phyloP scores from a whole-genome alignment of 1,140 invertebrate genomes.

The Hormaphis cornu region DNA sequence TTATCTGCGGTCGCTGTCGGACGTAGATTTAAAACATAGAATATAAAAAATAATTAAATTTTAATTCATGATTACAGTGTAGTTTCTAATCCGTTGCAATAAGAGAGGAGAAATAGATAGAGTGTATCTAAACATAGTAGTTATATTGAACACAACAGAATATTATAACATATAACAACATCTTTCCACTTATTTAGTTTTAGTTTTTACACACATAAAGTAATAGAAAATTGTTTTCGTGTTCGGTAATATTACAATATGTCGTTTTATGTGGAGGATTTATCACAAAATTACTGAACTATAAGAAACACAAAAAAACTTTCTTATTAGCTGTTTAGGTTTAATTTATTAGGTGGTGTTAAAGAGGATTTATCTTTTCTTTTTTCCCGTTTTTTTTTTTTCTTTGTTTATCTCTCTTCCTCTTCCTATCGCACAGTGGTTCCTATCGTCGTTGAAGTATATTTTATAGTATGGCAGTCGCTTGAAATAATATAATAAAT shows the following conservation, averaged over 20 bases:
- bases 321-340: slow-evolving; percentile 23
- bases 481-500: slow-evolving; percentile 22
- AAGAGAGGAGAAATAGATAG: too few relatives aligned
- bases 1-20: too few relatives aligned
- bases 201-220: too few relatives aligned
- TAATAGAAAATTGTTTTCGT: too few relatives aligned
- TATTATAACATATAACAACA: not conserved
- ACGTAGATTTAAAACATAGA: too few relatives aligned
- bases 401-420: not conserved
- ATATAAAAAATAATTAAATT: too few relatives aligned
- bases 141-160: too few relatives aligned
- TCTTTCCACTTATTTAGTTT: not conserved
- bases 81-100: too few relatives aligned
- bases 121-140: too few relatives aligned
- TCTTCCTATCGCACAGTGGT: not conserved
- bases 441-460: not conserved
- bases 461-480: not conserved
- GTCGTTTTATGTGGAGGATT: not conserved
- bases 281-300: slow-evolving; percentile 16
- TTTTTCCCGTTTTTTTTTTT: not conserved
- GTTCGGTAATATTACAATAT: not conserved
- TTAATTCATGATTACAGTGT: too few relatives aligned
- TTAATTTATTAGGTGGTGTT: slow-evolving; percentile 6
- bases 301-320: slow-evolving; percentile 21
- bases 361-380: too few relatives aligned